Conservation (phyloP, 2,888 invertebrate species). For the Hedychridium roseum region DNA sequence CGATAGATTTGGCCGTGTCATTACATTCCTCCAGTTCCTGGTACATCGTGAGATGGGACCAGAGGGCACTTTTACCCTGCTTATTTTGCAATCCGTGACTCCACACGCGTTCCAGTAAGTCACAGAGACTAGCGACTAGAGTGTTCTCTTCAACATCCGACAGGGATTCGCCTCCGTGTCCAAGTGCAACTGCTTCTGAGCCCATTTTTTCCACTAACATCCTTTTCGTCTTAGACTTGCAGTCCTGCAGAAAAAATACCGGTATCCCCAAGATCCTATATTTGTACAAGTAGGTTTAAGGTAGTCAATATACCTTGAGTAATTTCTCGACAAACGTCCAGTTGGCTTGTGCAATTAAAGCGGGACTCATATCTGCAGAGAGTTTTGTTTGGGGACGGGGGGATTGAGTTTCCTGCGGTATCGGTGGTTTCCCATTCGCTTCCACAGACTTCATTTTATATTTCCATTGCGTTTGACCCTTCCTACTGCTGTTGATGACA, state of each 20-base stretch:
- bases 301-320: constrained; percentile 75
- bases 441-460: constrained; percentile 62
- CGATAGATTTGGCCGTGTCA: constrained; percentile 67
- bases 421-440: constrained; percentile 53
- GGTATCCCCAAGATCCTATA: no score
- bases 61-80: constrained; percentile 95
- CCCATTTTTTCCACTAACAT: constrained; percentile 99
- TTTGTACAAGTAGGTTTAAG: neutral
- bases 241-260: constrained; percentile 71
- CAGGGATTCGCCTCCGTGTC: constrained; percentile 82
- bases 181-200: constrained; percentile 92
- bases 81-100: constrained; percentile 95
- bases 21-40: constrained; percentile 82
- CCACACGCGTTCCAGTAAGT: constrained; percentile 96
- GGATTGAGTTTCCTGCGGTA: constrained; percentile 59
- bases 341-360: constrained; percentile 94
- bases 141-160: constrained; percentile 94
- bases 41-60: constrained; percentile 93
- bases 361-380: constrained; percentile 79
- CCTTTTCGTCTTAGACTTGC: constrained; percentile 94
- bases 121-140: constrained; percentile 96
- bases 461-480: constrained; percentile 61
- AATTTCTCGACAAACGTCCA: constrained; percentile 98
- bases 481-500: constrained; percentile 49
- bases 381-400: constrained; percentile 65